Conservation (phyloP, 2,888 invertebrate genomes). For the Helicoverpa assulta region DNA sequence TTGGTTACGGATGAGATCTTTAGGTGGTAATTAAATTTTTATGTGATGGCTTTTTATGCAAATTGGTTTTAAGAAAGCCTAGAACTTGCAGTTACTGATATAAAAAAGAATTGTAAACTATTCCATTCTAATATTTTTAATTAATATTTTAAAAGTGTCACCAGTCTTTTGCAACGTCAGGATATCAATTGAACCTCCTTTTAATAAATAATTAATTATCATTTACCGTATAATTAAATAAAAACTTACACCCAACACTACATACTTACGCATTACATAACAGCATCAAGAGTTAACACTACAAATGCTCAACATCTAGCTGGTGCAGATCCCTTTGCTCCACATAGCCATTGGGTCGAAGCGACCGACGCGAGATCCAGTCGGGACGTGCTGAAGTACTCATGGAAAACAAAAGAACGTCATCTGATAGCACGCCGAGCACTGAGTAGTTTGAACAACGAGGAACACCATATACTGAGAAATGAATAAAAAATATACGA, state of each 20-base stretch:
- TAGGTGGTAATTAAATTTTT: conserved; percentile 16
- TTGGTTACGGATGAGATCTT: conserved; percentile 25
- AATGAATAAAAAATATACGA: conserved; percentile 5
- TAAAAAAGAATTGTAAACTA: too few relatives aligned
- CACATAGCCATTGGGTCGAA: conserved; percentile 64
- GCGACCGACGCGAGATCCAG: conserved; percentile 58
- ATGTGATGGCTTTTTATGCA: conserved; percentile 2
- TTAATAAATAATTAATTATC: too few relatives aligned
- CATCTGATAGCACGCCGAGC: conserved; percentile 74
- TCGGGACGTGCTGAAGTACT: conserved; percentile 78
- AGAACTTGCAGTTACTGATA: too few relatives aligned
- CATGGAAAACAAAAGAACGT: conserved; percentile 79
- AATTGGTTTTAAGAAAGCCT: not conserved
- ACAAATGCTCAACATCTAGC: conserved; percentile 6
- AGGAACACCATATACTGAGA: conserved; percentile 24
- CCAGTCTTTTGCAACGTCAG: too few relatives aligned
- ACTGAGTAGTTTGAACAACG: conserved; percentile 34
- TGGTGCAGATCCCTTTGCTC: conserved; percentile 62
- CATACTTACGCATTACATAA: not conserved
- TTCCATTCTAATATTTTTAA: too few relatives aligned
- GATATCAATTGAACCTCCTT: too few relatives aligned
- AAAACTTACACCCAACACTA: too few relatives aligned
- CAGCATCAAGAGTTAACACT: conserved; percentile 11
- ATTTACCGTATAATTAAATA: too few relatives aligned
- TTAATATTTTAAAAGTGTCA: too few relatives aligned